Base-by-base conservation (phyloP, 1,140 invertebrate genomes). In the Euborellia annulipes region DNA sequence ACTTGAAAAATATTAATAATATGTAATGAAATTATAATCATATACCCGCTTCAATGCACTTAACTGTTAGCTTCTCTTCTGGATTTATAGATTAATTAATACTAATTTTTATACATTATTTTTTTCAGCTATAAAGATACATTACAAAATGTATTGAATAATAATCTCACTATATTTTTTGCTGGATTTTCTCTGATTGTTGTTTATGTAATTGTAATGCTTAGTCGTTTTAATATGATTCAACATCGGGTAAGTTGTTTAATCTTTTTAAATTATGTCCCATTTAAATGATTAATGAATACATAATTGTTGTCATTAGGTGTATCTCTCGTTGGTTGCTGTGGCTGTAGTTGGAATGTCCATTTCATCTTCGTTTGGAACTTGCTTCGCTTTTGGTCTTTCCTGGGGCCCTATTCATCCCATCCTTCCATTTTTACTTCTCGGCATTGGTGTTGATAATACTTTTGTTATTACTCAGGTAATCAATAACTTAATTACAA, bases 331-430 rank as follows among this genome's bases (percentile, higher is more conserved):
- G 0, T 40, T 73, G 7, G 58, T 66, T 54, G 71, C 70, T 2
- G 63, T 75, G 9, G 56, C 59, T 2, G 67, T 68, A 16, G 67
- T 74, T 7, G 69, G 65, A 2, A 62, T 71, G 40, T 61, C 71
- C 2, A 63, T 74, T 4, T 46, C 68, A 19, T 62, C 70, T 17
- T 66, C 69, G 0, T 74, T 71, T 51, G 72, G 72, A 14, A 3
- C 74, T 1, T 72, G 69, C 41, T 71, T 64, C 39, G 62, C 65
- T 14, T 56, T 71, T 49, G 69, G 68, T 8, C 62, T 69, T 36
- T 60, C 63, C 3, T 73, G 72, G 51, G 70, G 70, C 6, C 71
- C 71, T 18, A 61, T 74, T 21, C 70, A 75, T 57, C 65, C 67
- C 4, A 66, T 75, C 20, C 58, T 76, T 48, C 72, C 72, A 16